A percentile compares a stretch with the other conserved stretches of the same genome.
Conservation (phyloP, 2,113 vertebrate species). For the Bubo blakistoni region DNA sequence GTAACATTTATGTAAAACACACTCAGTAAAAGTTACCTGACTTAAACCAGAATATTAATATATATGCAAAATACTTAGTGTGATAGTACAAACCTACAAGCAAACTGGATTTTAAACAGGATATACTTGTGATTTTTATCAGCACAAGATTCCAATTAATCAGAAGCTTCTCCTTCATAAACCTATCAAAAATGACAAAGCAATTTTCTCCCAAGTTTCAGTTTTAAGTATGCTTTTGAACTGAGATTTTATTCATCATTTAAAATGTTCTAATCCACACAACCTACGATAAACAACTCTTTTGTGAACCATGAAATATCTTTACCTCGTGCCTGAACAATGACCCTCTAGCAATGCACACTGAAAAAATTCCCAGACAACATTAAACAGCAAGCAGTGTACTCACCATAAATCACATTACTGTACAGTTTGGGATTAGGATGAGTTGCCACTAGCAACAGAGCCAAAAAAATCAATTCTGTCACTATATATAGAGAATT, state of each 20-base stretch:
- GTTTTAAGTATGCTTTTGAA: neutral
- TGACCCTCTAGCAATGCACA: neutral
- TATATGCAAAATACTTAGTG: neutral
- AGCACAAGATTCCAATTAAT: neutral
- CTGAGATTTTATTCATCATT: neutral
- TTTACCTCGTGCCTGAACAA: neutral
- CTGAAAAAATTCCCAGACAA: neutral
- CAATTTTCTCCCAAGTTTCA: neutral
- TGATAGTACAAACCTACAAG: neutral
- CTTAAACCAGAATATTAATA: neutral
- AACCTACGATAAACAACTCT: neutral
- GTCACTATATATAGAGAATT: neutral
- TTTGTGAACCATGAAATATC: neutral
- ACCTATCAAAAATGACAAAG: neutral
- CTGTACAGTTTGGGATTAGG: slow-evolving; percentile 40
- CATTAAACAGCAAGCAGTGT: neutral
- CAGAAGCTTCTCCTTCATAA: neutral
- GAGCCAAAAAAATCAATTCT: slow-evolving; percentile 32
- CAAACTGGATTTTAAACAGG: neutral
- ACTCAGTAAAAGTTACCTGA: rapidly evolving
- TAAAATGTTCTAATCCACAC: neutral
- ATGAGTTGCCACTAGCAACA: slow-evolving; percentile 62
- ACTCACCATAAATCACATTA: slow-evolving; percentile 10
- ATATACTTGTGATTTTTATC: neutral
- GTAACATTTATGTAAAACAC: rapidly evolving